Base-by-base conservation (phyloP, 2,888 invertebrate species). In the Caenorhabditis virilis region DNA sequence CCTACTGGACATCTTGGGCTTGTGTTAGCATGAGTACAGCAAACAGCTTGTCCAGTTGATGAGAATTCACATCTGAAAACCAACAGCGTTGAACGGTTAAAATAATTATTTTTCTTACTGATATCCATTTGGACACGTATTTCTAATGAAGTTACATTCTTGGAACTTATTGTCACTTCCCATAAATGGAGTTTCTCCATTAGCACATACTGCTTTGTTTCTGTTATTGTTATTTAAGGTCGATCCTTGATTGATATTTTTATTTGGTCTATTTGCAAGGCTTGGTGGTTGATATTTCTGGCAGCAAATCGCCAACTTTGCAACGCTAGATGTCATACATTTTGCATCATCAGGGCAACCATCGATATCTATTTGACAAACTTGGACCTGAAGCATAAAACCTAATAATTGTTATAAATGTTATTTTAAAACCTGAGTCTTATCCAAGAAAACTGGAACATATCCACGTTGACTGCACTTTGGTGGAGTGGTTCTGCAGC, bases 91-190 rank as follows among this genome's bases (percentile, higher is more conserved):
- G 9, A 15, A 22, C 18, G n/a, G 54, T 6, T 23, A 22, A 13
- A 7, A 5, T 9, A n/a, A 18, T 18, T 20, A 16, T 6, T n/a
- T 42, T 11, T 48, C 63, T 33, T 36, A 76, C 76, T 75, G 78
- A 58, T 78, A 79, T 49, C 80, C 80, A 25, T 69, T 65, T 26
- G 80, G 80, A 46, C 80, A 80, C 47, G 79, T 79, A 59, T 81
- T 79, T 35, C 76, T 76, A 50, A 79, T 70, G 64, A 78, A 77
- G 58, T 78, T 78, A 66, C 81, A 81, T 50, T 73, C 64, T 56
- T 69, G 68, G 26, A 69, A 47, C 53, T 68, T 65, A 42, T 60
- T 62, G 47, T 67, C 55, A 11, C 26, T 3, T 16, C 59, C 61
- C 35, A 57, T 48, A 49, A 70, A 73, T 25, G 69, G 67, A n/a